phyloP scores from a whole-genome alignment of 2,113 vertebrate genomes.

The Myanophis thanlyinensis region DNA sequence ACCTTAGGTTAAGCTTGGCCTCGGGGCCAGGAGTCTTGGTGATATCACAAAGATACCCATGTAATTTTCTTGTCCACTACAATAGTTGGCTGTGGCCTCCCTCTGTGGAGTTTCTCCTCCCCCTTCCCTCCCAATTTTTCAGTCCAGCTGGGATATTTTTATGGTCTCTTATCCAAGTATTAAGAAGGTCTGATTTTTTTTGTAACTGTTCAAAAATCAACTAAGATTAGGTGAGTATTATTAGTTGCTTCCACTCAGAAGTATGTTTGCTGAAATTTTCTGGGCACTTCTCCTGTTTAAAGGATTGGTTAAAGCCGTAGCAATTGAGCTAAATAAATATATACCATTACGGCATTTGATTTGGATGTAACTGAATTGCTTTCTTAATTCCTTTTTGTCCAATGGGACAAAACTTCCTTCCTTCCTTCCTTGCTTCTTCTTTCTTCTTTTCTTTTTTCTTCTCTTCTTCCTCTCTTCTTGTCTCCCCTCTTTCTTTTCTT shows the following conservation, averaged over 20 bases:
- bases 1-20: background rate
- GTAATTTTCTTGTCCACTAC: background rate
- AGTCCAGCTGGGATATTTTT: background rate
- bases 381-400: background rate
- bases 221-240: background rate
- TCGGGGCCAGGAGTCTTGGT: background rate
- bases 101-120: background rate
- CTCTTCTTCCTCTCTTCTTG: too few species aligned
- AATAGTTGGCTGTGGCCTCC: background rate
- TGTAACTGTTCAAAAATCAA: background rate
- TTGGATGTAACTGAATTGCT: background rate
- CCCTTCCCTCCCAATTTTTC: background rate
- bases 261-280: background rate
- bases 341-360: background rate
- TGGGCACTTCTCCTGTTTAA: background rate
- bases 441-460: too few species aligned
- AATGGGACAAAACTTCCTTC: background rate
- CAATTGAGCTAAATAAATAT: constrained; percentile 13
- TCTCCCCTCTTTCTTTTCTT: too few species aligned
- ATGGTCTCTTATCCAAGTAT: background rate
- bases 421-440: too few species aligned
- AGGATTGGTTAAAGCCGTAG: background rate
- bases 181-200: background rate
- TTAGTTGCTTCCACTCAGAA: background rate
- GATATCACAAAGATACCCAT: background rate